These are phyloP conservation scores for Epinephelus awoara DNA, from an alignment of 2,797 vertebrate species.

Conservation along the genomic window DNA sequence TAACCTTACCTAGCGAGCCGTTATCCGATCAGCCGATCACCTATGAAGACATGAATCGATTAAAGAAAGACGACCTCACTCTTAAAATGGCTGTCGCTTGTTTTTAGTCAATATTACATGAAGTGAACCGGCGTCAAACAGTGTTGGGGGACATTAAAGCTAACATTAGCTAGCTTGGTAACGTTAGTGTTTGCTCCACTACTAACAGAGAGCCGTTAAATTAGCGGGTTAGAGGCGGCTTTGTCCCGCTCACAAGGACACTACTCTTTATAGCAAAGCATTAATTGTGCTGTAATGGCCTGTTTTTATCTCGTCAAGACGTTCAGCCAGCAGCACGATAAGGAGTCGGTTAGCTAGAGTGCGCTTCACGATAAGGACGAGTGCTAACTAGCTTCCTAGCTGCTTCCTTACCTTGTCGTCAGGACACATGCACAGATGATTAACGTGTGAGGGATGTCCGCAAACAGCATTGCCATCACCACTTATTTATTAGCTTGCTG, in stretches of 20 bases:
- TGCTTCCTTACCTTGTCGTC: not conserved
- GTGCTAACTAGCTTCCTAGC: slow-evolving; percentile 46
- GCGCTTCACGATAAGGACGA: slow-evolving; percentile 69
- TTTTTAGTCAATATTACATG: slow-evolving; percentile 6
- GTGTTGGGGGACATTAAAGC: slow-evolving; percentile 41
- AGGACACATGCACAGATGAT: not conserved
- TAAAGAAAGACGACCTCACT: rapidly evolving
- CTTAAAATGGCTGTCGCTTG: not conserved
- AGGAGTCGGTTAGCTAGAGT: slow-evolving; percentile 43
- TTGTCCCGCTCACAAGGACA: not conserved
- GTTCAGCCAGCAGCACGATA: slow-evolving; percentile 48
- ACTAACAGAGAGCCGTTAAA: slow-evolving; percentile 5
- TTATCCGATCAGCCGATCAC: rapidly evolving
- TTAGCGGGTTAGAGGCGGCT: not conserved
- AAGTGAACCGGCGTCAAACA: slow-evolving; percentile 32
- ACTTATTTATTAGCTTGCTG: too few relatives aligned
- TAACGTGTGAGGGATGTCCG: too few relatives aligned
- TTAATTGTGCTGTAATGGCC: not conserved
- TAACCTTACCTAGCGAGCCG: not conserved
- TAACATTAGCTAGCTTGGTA: slow-evolving; percentile 60
- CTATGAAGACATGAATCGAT: rapidly evolving
- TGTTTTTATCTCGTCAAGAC: slow-evolving; percentile 47
- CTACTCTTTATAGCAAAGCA: too few relatives aligned
- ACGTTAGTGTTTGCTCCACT: slow-evolving; percentile 8
- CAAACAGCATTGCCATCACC: not conserved